Percentiles rank a stretch among this genome's conserved stretches.
phyloP scores from a whole-genome alignment of 2,888 invertebrate species.

The Limnephilus marmoratus region DNA sequence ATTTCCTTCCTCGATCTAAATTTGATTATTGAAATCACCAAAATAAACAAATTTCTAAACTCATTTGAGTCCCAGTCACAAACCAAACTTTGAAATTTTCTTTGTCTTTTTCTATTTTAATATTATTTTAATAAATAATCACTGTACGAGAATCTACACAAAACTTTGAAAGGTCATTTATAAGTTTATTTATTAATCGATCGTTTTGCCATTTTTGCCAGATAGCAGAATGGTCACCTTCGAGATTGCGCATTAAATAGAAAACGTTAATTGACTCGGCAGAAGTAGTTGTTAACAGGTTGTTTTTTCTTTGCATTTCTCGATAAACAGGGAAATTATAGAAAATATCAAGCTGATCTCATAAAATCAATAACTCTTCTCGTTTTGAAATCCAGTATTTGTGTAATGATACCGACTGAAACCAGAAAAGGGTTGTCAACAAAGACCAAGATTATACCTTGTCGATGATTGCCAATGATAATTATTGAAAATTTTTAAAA shows the following conservation, averaged over 20 bases:
- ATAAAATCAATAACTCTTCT: constrained; percentile 26
- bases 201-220: not conserved
- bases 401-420: not conserved
- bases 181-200: no score
- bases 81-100: no score
- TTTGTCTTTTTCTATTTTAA: not conserved
- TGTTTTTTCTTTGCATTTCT: constrained; percentile 32
- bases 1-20: not conserved
- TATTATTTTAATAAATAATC: not conserved
- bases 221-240: not conserved
- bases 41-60: no score
- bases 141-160: no score
- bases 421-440: not conserved
- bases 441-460: no score
- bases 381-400: constrained; percentile 6
- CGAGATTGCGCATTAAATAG: not conserved
- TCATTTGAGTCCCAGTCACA: no score
- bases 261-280: not conserved
- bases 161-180: no score
- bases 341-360: constrained; percentile 33
- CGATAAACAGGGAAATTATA: constrained; percentile 24
- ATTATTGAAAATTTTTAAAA: no score
- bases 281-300: not conserved
- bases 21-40: no score
- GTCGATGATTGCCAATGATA: not conserved